phyloP scores from a whole-genome alignment of 2,113 vertebrate genomes.

The Tapirus terrestris region DNA sequence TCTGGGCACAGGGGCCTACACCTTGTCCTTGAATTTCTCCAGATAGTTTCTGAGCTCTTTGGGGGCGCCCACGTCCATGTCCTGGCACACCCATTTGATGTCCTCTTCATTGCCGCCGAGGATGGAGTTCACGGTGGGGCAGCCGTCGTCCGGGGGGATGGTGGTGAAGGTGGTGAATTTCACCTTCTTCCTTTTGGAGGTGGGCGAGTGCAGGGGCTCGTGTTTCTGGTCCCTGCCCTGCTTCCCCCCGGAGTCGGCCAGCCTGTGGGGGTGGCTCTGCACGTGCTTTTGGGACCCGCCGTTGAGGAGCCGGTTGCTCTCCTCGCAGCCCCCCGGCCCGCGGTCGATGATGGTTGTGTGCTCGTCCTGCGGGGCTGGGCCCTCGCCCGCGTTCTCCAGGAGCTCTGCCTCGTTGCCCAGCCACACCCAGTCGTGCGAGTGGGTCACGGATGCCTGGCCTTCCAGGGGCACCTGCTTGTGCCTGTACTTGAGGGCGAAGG shows the following conservation, averaged over 20 bases:
- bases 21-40: constrained; percentile 92
- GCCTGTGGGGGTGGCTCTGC: constrained; percentile 89
- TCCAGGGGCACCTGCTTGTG: constrained; percentile 96
- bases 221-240: constrained; percentile 86
- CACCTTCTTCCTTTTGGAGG: constrained; percentile 94
- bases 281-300: constrained; percentile 87
- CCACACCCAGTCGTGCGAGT: constrained; percentile 99
- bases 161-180: constrained; percentile 96
- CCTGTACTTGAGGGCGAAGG: constrained; percentile 94
- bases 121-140: constrained; percentile 90
- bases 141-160: constrained; percentile 89
- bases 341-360: constrained; percentile 93
- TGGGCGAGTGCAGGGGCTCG: constrained; percentile 89
- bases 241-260: constrained; percentile 79
- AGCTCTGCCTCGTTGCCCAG: constrained; percentile 95
- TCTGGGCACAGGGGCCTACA: constrained; percentile 61
- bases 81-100: constrained; percentile 95
- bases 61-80: constrained; percentile 89
- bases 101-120: constrained; percentile 89
- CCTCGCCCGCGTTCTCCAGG: constrained; percentile 89
- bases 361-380: constrained; percentile 88
- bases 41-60: constrained; percentile 91
- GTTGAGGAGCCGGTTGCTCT: constrained; percentile 88
- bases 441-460: constrained; percentile 91
- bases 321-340: constrained; percentile 87